Percentiles rank a stretch among this genome's conserved stretches.
phyloP scores from a whole-genome alignment of 2,888 invertebrate species.

The Polia nebulosa region DNA sequence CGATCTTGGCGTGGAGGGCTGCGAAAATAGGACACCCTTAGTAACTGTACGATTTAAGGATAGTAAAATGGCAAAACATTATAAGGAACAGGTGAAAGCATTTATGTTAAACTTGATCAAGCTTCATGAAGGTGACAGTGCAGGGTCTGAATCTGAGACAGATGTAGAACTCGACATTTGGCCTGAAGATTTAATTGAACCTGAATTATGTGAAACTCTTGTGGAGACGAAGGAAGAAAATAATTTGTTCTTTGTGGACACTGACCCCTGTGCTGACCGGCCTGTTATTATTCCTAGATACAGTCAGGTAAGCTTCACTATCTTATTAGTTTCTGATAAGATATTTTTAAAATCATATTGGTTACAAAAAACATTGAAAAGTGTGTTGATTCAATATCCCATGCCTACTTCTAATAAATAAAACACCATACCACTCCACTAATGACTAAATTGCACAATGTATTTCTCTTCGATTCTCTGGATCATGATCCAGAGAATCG shows the following conservation, averaged over 20 bases:
- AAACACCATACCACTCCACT: too few relatives aligned
- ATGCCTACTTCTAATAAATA: too few relatives aligned
- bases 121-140: conserved; percentile 73
- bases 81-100: conserved; percentile 85
- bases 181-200: conserved; percentile 82
- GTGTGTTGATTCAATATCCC: too few relatives aligned
- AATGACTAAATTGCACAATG: too few relatives aligned
- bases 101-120: conserved; percentile 87
- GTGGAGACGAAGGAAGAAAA: conserved; percentile 65
- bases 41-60: conserved; percentile 87
- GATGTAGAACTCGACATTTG: conserved; percentile 84
- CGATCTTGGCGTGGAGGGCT: conserved; percentile 81
- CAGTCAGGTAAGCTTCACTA: conserved; percentile 76
- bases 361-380: too few relatives aligned
- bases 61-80: conserved; percentile 82
- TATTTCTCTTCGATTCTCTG: too few relatives aligned
- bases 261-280: conserved; percentile 76
- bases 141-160: conserved; percentile 77
- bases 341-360: neutral
- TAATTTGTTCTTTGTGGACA: conserved; percentile 85
- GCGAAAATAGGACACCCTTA: conserved; percentile 84
- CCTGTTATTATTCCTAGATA: conserved; percentile 80
- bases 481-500: too few relatives aligned
- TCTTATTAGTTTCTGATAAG: neutral
- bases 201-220: conserved; percentile 32